Conservation (phyloP, 1,140 invertebrate genomes). For the Atopsyche davidsoni region DNA sequence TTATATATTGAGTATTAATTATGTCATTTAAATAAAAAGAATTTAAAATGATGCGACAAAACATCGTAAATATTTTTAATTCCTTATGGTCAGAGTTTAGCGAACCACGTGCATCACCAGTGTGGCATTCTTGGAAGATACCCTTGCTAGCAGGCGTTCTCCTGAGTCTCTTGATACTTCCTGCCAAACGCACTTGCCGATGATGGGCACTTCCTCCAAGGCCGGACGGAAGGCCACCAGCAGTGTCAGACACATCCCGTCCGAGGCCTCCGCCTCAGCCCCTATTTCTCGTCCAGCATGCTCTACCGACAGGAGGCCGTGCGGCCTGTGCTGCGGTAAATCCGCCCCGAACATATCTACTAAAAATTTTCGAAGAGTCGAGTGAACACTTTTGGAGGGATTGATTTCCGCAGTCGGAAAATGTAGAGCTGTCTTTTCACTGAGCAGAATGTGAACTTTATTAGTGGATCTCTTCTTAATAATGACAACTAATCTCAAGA, state of each 20-base stretch:
- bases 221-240: conserved; percentile 81
- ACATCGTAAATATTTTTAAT: no score
- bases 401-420: conserved; percentile 85
- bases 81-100: no score
- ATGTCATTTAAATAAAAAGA: no score
- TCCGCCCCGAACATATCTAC: conserved; percentile 84
- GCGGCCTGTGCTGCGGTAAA: conserved; percentile 76
- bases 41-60: no score
- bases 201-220: conserved; percentile 75
- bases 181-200: conserved; percentile 85
- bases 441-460: conserved; percentile 73
- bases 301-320: conserved; percentile 70
- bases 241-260: conserved; percentile 78
- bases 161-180: conserved; percentile 67
- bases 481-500: conserved; percentile 71
- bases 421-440: conserved; percentile 74
- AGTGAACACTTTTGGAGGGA: conserved; percentile 77
- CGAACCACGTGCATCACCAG: conserved; percentile 76
- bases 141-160: conserved; percentile 58
- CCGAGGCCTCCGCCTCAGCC: conserved; percentile 51
- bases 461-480: conserved; percentile 81
- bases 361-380: conserved; percentile 84
- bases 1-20: no score
- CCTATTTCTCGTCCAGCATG: conserved; percentile 37
- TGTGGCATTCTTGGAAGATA: conserved; percentile 68